Percentiles rank a stretch among this genome's conserved stretches.
Conservation (phyloP, 2,113 vertebrate species). For the Elanoides forficatus region DNA sequence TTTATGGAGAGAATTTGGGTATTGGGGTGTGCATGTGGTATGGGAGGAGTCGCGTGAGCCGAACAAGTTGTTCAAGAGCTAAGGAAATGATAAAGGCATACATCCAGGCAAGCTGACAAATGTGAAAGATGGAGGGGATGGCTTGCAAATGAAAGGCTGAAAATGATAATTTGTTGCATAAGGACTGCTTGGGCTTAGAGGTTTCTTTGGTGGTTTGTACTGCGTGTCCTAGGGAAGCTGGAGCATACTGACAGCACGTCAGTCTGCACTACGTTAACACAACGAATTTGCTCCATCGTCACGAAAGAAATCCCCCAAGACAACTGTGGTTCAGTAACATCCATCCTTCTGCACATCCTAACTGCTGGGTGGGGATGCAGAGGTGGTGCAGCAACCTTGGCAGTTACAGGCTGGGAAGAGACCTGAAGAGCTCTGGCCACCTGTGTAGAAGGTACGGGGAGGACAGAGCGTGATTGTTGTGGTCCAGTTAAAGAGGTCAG, state of each 20-base stretch:
- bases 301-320: neutral
- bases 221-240: neutral
- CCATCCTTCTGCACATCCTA: neutral
- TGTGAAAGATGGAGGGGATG: neutral
- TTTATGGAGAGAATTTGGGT: neutral
- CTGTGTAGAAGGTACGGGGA: neutral
- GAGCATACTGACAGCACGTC: neutral
- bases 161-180: neutral
- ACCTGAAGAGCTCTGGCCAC: neutral
- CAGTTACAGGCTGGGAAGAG: neutral
- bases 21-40: neutral
- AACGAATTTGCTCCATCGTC: neutral
- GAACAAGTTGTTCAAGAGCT: neutral
- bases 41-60: neutral
- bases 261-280: neutral
- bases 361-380: neutral
- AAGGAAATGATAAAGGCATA: neutral
- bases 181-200: neutral
- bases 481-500: neutral
- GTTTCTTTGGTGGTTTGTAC: neutral
- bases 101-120: neutral
- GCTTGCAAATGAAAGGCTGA: neutral
- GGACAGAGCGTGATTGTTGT: rapidly evolving
- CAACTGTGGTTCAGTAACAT: neutral
- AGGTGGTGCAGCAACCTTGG: neutral